Evolutionary conservation across 2,797 vertebrate genomes (phyloP).

Genomic region (Eremophila alpestris): DNA sequence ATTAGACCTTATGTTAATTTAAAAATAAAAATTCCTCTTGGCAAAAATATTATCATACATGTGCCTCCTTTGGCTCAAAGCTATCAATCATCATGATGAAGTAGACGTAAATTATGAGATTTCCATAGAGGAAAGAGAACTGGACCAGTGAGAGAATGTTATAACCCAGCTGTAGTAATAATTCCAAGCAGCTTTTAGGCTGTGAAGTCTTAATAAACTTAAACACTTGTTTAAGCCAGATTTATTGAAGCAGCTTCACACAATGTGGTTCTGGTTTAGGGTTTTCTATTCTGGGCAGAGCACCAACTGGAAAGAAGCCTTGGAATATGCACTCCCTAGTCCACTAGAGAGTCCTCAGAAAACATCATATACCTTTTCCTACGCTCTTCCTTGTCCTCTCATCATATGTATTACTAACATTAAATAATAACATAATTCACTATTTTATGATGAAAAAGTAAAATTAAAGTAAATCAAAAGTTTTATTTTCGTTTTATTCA

Average conservation of each 20-base stretch:
- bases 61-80: neutral
- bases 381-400: neutral
- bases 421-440: neutral
- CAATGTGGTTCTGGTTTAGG: conserved; percentile 22
- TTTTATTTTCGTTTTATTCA: neutral
- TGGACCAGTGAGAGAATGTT: conserved; percentile 33
- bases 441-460: neutral
- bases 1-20: conserved; percentile 7
- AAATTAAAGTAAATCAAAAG: neutral
- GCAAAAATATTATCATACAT: neutral
- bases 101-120: conserved; percentile 47
- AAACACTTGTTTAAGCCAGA: conserved; percentile 57
- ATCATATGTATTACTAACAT: neutral
- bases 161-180: conserved; percentile 60
- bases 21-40: conserved; percentile 46
- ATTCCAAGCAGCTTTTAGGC: conserved; percentile 47
- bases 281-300: conserved; percentile 44
- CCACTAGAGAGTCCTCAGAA: neutral
- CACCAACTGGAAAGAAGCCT: conserved; percentile 51
- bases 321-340: neutral
- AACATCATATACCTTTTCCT: neutral
- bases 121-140: conserved; percentile 48
- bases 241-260: conserved; percentile 54
- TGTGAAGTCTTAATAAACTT: conserved; percentile 58
- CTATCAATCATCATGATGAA: conserved; percentile 3